Evolutionary conservation across 2,113 vertebrate species (phyloP).

Genomic region (Strix aluco): DNA sequence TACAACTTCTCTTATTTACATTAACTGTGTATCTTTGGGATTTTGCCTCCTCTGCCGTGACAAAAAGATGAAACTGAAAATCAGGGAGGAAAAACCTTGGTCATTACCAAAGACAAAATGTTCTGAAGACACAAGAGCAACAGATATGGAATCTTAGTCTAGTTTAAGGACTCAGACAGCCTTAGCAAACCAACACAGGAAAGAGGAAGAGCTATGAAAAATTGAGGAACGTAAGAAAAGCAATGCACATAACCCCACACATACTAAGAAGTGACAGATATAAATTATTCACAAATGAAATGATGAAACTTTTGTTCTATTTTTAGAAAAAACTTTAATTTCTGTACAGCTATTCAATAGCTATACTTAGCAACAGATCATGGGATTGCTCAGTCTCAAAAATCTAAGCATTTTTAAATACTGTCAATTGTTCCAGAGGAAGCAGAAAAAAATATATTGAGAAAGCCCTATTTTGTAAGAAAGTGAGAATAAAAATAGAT

Average conservation of each 20-base stretch:
- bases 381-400: neutral
- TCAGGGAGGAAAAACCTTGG: neutral
- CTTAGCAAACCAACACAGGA: neutral
- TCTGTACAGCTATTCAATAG: neutral
- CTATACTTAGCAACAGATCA: neutral
- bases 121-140: neutral
- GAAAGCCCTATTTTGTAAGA: neutral
- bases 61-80: neutral
- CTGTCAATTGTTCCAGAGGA: neutral
- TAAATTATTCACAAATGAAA: slow-evolving; percentile 28
- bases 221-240: neutral
- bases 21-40: neutral
- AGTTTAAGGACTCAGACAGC: neutral
- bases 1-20: neutral
- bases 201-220: neutral
- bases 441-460: neutral
- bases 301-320: neutral
- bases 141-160: neutral
- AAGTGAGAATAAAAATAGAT: neutral
- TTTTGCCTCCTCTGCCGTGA: neutral
- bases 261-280: neutral
- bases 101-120: neutral
- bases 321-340: neutral
- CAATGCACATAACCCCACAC: neutral
- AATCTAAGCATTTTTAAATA: neutral